phyloP scores from a whole-genome alignment of 2,797 vertebrate species.

The Myotis vivesi region DNA sequence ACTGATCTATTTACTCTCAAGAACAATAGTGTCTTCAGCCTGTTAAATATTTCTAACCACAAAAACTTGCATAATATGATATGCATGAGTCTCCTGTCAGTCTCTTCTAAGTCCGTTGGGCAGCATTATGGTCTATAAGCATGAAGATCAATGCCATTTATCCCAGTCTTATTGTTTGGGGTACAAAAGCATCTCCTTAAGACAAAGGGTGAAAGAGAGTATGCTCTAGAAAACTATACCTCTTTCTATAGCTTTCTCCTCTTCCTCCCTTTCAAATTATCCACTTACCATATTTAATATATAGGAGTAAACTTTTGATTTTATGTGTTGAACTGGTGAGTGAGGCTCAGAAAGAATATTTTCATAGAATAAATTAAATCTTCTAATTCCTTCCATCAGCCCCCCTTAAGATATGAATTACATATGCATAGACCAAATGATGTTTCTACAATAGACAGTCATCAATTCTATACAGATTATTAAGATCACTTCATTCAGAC shows the following conservation, averaged over 20 bases:
- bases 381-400: not conserved
- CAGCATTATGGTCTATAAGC: not conserved
- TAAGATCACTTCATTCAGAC: constrained; percentile 43
- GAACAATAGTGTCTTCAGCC: not conserved
- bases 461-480: constrained; percentile 41
- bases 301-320: not conserved
- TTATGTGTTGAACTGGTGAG: constrained; percentile 6
- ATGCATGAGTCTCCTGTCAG: not conserved
- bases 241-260: not conserved
- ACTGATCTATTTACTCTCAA: not conserved
- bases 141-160: not conserved
- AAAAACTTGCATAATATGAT: not conserved
- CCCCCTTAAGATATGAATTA: not conserved
- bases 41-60: not conserved
- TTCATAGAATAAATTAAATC: constrained; percentile 23
- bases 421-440: not conserved
- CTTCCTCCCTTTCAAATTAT: not conserved
- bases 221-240: not conserved
- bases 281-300: not conserved
- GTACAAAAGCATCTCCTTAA: not conserved
- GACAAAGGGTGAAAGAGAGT: not conserved
- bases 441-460: constrained; percentile 9
- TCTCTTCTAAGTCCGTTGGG: not conserved
- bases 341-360: not conserved
- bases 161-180: not conserved